These are phyloP conservation scores for Myocastor coypus DNA, from an alignment of 2,113 vertebrate genomes.

Conservation along the genomic window DNA sequence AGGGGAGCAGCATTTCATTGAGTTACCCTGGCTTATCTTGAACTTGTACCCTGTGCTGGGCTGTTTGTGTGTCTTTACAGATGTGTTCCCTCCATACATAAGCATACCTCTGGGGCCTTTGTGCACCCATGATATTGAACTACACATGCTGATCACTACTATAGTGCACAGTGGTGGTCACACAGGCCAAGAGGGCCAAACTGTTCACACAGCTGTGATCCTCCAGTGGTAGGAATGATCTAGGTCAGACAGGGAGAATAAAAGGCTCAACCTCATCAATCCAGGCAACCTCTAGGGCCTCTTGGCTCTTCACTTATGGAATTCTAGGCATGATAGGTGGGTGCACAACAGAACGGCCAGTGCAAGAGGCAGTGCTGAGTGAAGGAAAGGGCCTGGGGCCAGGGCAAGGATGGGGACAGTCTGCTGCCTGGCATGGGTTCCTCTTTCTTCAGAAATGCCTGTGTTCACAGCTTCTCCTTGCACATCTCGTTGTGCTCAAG, in stretches of 20 bases:
- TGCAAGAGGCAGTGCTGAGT: neutral
- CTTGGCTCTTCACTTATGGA: neutral
- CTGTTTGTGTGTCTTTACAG: neutral
- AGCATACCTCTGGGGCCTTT: neutral
- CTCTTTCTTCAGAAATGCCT: slow-evolving; percentile 46
- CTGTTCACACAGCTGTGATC: neutral
- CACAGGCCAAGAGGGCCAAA: neutral
- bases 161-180: neutral
- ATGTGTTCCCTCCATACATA: neutral
- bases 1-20: neutral
- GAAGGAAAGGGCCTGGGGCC: neutral
- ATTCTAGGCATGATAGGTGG: neutral
- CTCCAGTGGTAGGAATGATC: slow-evolving; percentile 27
- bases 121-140: neutral
- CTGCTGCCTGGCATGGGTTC: neutral
- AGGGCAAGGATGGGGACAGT: neutral
- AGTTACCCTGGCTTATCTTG: neutral
- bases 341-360: neutral
- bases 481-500: slow-evolving; percentile 39
- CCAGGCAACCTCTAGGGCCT: neutral
- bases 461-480: slow-evolving; percentile 36
- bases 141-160: neutral
- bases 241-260: neutral
- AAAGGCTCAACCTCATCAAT: slow-evolving; percentile 32
- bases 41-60: neutral